Percentiles rank a stretch among this genome's conserved stretches.
These are phyloP conservation scores for Gibbula magus DNA, from an alignment of 2,888 invertebrate genomes.

Conservation along the genomic window DNA sequence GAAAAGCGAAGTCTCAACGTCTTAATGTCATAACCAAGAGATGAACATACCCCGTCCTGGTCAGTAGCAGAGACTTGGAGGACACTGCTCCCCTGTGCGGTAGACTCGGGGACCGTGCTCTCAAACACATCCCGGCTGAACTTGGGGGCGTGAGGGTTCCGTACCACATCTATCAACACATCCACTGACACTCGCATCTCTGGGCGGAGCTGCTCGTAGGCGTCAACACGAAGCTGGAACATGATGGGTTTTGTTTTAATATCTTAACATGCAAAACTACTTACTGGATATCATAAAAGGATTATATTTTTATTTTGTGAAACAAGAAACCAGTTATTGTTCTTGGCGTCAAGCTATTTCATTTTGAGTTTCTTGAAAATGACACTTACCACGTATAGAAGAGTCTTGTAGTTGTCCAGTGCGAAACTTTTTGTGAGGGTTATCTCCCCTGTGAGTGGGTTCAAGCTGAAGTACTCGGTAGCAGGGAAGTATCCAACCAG, in stretches of 20 bases:
- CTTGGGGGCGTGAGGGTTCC: conserved; percentile 58
- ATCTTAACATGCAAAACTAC: background rate
- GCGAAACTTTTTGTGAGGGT: conserved; percentile 41
- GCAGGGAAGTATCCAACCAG: conserved; percentile 59
- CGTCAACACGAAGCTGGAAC: conserved; percentile 54
- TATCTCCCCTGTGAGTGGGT: conserved; percentile 49
- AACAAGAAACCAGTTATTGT: no score
- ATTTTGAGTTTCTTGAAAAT: background rate
- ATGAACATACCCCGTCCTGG: conserved; percentile 48
- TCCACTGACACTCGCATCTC: conserved; percentile 42
- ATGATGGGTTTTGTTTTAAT: background rate
- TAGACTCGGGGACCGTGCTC: conserved; percentile 54
- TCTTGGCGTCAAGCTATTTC: background rate
- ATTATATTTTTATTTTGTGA: no score
- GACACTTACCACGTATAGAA: conserved; percentile 55
- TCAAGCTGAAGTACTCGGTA: conserved; percentile 54
- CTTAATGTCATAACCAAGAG: no score
- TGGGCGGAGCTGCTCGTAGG: conserved; percentile 55
- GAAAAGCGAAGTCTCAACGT: background rate
- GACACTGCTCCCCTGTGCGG: conserved; percentile 78
- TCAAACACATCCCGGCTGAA: conserved; percentile 46
- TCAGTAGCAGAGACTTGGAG: conserved; percentile 78
- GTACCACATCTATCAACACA: conserved; percentile 51
- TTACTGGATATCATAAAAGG: no score
- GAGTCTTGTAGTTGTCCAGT: conserved; percentile 50